Percentiles rank a stretch among this genome's conserved stretches.
These are phyloP conservation scores for Coracopsis vasa DNA, from an alignment of 2,113 vertebrate species.

Conservation along the genomic window DNA sequence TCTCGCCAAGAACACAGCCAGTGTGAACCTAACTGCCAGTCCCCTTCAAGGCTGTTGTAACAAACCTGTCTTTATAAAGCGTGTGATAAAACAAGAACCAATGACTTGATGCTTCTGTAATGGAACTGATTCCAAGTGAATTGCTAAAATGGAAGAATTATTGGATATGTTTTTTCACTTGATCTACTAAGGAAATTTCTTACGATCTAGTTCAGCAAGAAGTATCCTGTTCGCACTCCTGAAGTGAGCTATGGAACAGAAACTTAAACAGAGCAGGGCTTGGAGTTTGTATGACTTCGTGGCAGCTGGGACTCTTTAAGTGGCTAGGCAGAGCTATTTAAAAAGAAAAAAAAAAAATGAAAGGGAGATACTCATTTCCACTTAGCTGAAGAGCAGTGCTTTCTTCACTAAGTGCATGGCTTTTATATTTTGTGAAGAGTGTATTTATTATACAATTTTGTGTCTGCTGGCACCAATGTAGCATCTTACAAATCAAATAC, in stretches of 20 bases:
- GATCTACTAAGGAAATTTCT: background rate
- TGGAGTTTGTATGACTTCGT: conserved; percentile 1
- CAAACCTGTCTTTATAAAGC: conserved; percentile 2
- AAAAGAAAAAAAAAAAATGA: background rate
- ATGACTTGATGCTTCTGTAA: conserved; percentile 37
- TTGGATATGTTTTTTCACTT: background rate
- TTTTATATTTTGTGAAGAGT: conserved; percentile 32
- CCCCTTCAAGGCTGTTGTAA: conserved; percentile 1
- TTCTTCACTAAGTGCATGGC: background rate
- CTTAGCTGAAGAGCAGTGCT: background rate
- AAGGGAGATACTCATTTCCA: background rate
- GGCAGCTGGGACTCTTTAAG: conserved; percentile 5
- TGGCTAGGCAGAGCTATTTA: background rate
- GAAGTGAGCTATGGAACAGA: conserved; percentile 2
- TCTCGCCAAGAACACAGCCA: background rate
- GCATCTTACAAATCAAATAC: conserved; percentile 20
- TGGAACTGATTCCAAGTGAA: background rate
- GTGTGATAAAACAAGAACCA: conserved; percentile 49
- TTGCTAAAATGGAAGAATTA: background rate
- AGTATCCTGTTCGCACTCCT: background rate
- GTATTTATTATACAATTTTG: background rate
- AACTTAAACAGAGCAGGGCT: background rate
- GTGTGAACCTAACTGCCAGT: background rate
- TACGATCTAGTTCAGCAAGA: background rate
- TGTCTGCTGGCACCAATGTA: conserved; percentile 45